Conservation (phyloP, 2,888 invertebrate genomes). For the Linnaemya tessellans region DNA sequence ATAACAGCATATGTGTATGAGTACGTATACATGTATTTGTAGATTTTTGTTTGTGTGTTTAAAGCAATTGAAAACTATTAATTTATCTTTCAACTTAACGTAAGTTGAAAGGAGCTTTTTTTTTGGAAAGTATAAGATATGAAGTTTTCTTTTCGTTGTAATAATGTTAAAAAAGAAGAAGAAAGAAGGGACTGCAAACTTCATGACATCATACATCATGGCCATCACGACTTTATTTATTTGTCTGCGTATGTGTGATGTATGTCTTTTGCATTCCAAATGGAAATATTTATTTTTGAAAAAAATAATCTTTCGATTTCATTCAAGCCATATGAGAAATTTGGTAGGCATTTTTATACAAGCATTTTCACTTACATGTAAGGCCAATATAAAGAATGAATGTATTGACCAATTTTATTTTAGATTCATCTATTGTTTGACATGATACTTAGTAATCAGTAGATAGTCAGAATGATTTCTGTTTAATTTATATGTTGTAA, state of each 20-base stretch:
- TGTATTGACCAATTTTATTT: no score
- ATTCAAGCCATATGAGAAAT: constrained; percentile 33
- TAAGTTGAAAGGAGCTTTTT: constrained; percentile 53
- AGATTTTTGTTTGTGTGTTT: constrained; percentile 52
- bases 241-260: constrained; percentile 27
- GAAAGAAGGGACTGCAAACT: constrained; percentile 62
- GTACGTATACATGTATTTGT: neutral
- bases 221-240: constrained; percentile 67
- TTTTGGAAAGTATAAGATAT: neutral
- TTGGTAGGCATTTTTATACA: neutral
- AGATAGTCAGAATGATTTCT: no score
- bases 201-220: constrained; percentile 72
- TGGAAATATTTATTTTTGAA: constrained; percentile 27
- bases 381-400: neutral
- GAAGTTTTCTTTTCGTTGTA: neutral
- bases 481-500: no score
- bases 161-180: constrained; percentile 25
- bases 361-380: neutral
- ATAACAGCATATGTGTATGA: neutral
- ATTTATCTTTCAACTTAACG: constrained; percentile 72
- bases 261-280: constrained; percentile 27
- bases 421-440: no score
- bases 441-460: no score
- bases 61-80: constrained; percentile 71
- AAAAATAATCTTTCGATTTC: constrained; percentile 2